A percentile compares a stretch with the other conserved stretches of the same genome.
These are phyloP conservation scores for Telenomus remus DNA, from an alignment of 1,140 invertebrate species.

Conservation along the genomic window DNA sequence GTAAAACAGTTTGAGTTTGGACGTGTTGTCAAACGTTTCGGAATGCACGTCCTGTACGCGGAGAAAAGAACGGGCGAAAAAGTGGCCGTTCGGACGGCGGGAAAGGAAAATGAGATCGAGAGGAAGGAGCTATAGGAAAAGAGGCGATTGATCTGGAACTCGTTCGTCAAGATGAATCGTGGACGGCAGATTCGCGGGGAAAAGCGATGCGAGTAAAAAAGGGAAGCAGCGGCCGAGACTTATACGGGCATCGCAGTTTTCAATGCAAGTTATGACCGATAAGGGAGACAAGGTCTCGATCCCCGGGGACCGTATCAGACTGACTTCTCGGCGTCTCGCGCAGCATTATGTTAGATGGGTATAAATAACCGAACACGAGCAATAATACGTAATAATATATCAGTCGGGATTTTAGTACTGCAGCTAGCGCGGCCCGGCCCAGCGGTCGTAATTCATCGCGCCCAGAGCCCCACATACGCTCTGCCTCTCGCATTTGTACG, in stretches of 20 bases:
- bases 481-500: constrained; percentile 28
- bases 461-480: constrained; percentile 53
- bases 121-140: constrained; percentile 14
- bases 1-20: neutral
- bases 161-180: constrained; percentile 50
- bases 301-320: constrained; percentile 68
- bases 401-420: constrained; percentile 76
- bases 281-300: constrained; percentile 71
- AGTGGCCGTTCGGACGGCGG: neutral
- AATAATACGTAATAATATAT: constrained; percentile 78
- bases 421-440: constrained; percentile 70
- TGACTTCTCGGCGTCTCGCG: constrained; percentile 71
- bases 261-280: constrained; percentile 75
- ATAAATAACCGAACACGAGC: constrained; percentile 76
- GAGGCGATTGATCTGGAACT: constrained; percentile 32
- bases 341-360: constrained; percentile 75
- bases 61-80: constrained; percentile 9
- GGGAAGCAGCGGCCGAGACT: constrained; percentile 41
- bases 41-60: neutral
- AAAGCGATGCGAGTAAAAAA: constrained; percentile 47
- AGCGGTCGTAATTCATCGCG: constrained; percentile 75
- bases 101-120: constrained; percentile 2
- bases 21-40: too few species aligned
- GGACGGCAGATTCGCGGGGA: constrained; percentile 45
- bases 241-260: constrained; percentile 60